Percentiles rank a stretch among this genome's conserved stretches.
These are phyloP conservation scores for Fregata magnificens DNA, from an alignment of 2,113 vertebrate genomes.

Conservation along the genomic window DNA sequence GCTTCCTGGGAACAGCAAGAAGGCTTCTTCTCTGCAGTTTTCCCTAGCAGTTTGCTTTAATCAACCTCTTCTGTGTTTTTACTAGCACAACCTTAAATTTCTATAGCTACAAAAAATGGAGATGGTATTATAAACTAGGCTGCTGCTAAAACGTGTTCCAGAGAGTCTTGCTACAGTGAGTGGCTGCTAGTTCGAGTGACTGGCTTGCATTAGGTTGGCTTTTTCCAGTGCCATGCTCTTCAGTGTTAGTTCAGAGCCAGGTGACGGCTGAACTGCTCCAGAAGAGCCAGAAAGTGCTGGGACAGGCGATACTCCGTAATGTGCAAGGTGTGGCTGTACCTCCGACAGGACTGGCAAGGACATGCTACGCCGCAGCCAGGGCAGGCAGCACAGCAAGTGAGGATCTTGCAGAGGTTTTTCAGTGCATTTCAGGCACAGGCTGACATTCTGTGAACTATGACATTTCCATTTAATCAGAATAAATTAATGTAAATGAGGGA, in stretches of 20 bases:
- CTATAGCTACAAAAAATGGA: neutral
- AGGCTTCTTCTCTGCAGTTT: neutral
- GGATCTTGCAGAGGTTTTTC: neutral
- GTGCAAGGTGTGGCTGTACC: neutral
- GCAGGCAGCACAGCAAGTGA: neutral
- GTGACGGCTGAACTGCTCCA: neutral
- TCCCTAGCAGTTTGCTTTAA: neutral
- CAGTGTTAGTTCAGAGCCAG: neutral
- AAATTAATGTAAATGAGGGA: neutral
- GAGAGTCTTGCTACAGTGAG: neutral
- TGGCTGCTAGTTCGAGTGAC: neutral
- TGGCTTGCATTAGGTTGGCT: neutral
- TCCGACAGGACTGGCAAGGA: fast-evolving
- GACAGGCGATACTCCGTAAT: fast-evolving
- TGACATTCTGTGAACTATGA: slow-evolving; percentile 17
- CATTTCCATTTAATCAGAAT: neutral
- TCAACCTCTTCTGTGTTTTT: neutral
- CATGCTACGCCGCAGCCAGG: fast-evolving
- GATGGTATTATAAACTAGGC: neutral
- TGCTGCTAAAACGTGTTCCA: neutral
- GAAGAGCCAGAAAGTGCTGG: neutral
- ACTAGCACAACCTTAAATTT: neutral
- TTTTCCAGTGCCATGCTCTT: neutral
- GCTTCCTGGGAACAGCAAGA: neutral
- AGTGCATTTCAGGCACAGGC: neutral